Base-by-base conservation (phyloP, 2,113 vertebrate species). In the Turdus rufiventris region DNA sequence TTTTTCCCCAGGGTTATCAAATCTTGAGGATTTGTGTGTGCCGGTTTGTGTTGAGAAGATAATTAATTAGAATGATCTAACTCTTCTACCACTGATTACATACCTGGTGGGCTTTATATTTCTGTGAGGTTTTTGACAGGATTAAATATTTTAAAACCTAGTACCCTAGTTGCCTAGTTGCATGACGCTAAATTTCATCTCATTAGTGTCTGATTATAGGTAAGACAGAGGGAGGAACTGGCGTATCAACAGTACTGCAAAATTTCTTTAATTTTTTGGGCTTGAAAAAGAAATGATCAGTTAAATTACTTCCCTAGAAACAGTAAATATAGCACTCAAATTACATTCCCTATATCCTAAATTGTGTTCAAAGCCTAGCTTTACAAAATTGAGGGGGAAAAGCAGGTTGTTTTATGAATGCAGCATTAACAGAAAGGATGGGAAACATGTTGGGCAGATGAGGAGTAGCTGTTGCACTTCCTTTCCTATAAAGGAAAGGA, bases 221-320 rank as follows among this genome's bases (percentile, higher is more conserved):
- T 54, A 73, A 92, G n/a, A 56, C 24, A 91, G 75, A 88, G 65
- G 61, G 88, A 96, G 34, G 26, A 96, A 83, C 62, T 85, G 63
- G 16, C 50, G 4, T 66, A 92, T 95, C 74, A 94, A 63, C 67
- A 71, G 61, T 72, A 43, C 28, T 50, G 17, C 70, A 77, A 76
- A 24, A 76, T 84, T 79, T 76, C 56, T 92, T 94, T 40, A 93
- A 95, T 21, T 78, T 94, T 90, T 85, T 88, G 42, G 76, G 51
- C 38, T 86, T 92, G 74, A 68, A 90, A 93, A 94, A 95, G 71
- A 93, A 93, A 78, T 78, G 50, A 90, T 93, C 68, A 80, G 78
- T 92, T 91, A 74, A 96, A 96, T 96, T 94, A 54, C 81, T 94
- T 90, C 89, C 80, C 91, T 81, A 67, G 80, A 85, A 83, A 23